Evolutionary conservation across 2,888 invertebrate genomes (phyloP), one percentile per base, ranked within the genome.

Genomic region (Callosobruchus maculatus): DNA sequence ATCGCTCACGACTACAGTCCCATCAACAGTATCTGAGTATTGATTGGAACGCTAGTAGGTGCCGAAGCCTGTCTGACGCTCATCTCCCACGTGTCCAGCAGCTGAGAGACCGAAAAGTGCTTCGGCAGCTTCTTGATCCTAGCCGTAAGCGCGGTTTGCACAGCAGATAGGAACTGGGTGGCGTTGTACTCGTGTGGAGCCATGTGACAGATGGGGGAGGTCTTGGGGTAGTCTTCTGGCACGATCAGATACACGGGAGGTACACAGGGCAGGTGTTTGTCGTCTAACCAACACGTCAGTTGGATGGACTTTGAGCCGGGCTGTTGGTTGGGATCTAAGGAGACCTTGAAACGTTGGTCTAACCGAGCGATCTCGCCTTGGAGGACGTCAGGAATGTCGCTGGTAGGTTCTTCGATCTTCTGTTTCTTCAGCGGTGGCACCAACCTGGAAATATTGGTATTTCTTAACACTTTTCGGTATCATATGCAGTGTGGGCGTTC

Each of bases 51-150:
- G 74, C 89, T 88, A 0, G 83, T 87, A 0, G 94, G 94, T 7
- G 94, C 92, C 77, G 94, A 94, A 0, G 95, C 96, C 83, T 97
- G 96, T 0, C 97, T 88, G 18, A 97, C 96, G 80, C 96, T 95
- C 96, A 97, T 96, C 88, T 97, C 97, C 97, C 97, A 98, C 22
- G 96, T 96, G 85, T 97, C 95, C 67, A 98, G 87, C 0, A 98
- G 88, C 80, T 97, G 96, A 0, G 96, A 95, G 18, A 98, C 92
- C 0, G 97, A 97, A 87, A 93, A 96, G 80, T 90, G 89, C 81
- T 92, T 91, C 0, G 97, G 97, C 82, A 98, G 88, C 83, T 96
- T 95, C 78, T 90, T 91, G 75, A 96, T 91, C 71, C 96, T 88
- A 0, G 94, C 93, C 73, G 76, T 68, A 78, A 97, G 88, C 0